Evolutionary conservation across 1,140 invertebrate genomes (phyloP).

Genomic region (Mercenaria mercenaria): DNA sequence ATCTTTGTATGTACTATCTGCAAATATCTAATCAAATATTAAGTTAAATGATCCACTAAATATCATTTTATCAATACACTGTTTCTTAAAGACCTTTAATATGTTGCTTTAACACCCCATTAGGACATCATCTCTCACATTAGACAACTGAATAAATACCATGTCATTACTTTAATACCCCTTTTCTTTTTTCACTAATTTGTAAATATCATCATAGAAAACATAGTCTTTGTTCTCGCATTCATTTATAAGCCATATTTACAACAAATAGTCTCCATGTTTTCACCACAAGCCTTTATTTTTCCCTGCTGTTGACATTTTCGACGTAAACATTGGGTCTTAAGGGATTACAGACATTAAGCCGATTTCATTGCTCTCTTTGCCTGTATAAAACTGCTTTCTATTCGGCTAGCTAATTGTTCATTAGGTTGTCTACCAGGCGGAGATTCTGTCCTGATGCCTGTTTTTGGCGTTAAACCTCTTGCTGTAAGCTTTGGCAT

Average conservation of each 20-base stretch:
- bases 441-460: neutral
- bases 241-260: conserved; percentile 60
- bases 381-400: conserved; percentile 43
- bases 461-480: conserved; percentile 44
- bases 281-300: conserved; percentile 36
- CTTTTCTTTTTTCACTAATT: conserved; percentile 42
- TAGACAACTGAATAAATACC: conserved; percentile 55
- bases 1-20: too few species aligned
- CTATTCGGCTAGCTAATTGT: conserved; percentile 49
- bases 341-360: conserved; percentile 61
- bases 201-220: conserved; percentile 56
- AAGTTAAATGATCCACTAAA: neutral
- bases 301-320: conserved; percentile 56
- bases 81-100: conserved; percentile 10
- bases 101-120: conserved; percentile 40
- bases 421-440: conserved; percentile 63
- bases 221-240: neutral
- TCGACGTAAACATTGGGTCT: conserved; percentile 58
- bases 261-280: conserved; percentile 20
- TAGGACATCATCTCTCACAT: conserved; percentile 28
- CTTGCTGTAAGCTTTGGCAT: conserved; percentile 9
- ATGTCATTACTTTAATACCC: neutral
- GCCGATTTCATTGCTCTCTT: conserved; percentile 58
- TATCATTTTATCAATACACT: neutral
- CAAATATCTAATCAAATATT: too few species aligned